Conservation (phyloP, 2,888 invertebrate genomes). For the Apamea crenata region DNA sequence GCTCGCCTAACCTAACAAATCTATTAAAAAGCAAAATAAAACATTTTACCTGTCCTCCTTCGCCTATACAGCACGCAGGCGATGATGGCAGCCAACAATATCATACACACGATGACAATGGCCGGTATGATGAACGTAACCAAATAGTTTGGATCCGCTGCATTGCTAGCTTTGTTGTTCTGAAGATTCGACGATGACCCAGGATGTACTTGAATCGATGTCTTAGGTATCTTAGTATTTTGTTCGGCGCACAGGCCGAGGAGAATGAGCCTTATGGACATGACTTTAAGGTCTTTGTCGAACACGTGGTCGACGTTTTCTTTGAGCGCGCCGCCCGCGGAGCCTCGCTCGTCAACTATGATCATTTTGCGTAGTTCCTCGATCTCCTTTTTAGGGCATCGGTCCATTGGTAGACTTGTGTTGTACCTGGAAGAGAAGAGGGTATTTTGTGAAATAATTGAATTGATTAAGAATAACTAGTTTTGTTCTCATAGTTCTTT, state of each 20-base stretch:
- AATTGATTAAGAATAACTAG: neutral
- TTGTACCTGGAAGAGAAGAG: slow-evolving; percentile 91
- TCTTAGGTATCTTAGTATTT: slow-evolving; percentile 82
- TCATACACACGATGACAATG: slow-evolving; percentile 96
- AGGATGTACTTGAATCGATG: slow-evolving; percentile 71
- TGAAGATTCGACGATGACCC: slow-evolving; percentile 75
- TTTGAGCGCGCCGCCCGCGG: slow-evolving; percentile 79
- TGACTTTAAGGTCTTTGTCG: slow-evolving; percentile 93
- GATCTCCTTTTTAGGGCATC: slow-evolving; percentile 95
- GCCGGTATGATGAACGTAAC: slow-evolving; percentile 97
- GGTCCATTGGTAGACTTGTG: slow-evolving; percentile 92
- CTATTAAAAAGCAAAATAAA: neutral
- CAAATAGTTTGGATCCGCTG: slow-evolving; percentile 87
- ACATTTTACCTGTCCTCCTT: slow-evolving; percentile 92
- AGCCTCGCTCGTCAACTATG: slow-evolving; percentile 91
- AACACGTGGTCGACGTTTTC: slow-evolving; percentile 92
- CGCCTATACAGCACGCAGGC: slow-evolving; percentile 97
- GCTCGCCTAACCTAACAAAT: slow-evolving; percentile 17
- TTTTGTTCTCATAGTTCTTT: neutral
- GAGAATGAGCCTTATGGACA: slow-evolving; percentile 91
- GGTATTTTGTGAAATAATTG: neutral
- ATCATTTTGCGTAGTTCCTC: slow-evolving; percentile 93
- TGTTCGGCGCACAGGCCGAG: slow-evolving; percentile 91
- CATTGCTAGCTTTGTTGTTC: slow-evolving; percentile 78
- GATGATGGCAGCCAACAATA: slow-evolving; percentile 95